Conservation (phyloP, 2,797 vertebrate genomes). For the Thalassophryne amazonica region DNA sequence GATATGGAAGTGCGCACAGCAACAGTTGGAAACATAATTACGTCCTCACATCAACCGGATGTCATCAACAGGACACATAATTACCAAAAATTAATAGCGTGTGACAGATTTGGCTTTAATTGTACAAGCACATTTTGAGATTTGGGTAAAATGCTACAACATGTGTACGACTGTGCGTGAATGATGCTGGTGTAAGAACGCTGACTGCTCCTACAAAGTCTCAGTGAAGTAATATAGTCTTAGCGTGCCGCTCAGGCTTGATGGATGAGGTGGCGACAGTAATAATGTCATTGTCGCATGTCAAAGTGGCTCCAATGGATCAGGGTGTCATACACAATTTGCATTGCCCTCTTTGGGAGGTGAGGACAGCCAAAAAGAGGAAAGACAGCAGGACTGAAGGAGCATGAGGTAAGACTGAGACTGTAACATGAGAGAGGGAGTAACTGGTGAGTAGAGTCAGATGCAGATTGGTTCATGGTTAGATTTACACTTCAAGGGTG, state of each 20-base stretch:
- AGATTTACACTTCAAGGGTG: conserved; percentile 45
- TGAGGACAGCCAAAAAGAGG: conserved; percentile 15
- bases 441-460: background rate
- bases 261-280: conserved; percentile 65
- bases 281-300: conserved; percentile 38
- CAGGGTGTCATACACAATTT: conserved; percentile 19
- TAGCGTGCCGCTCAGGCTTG: conserved; percentile 22
- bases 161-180: background rate
- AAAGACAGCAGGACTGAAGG: conserved; percentile 1
- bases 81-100: conserved; percentile 31
- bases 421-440: conserved; percentile 37
- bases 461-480: conserved; percentile 51
- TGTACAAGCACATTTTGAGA: background rate
- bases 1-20: conserved; percentile 69
- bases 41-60: conserved; percentile 36
- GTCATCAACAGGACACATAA: conserved; percentile 60
- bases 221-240: background rate
- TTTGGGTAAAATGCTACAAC: background rate
- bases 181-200: background rate
- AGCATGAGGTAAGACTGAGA: conserved; percentile 26
- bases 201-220: conserved; percentile 1
- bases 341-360: conserved; percentile 26
- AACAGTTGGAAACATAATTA: conserved; percentile 78
- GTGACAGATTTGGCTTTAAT: conserved; percentile 3
- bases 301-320: conserved; percentile 37